Conservation (phyloP, 2,797 vertebrate genomes). For the Falco novaeseelandiae region DNA sequence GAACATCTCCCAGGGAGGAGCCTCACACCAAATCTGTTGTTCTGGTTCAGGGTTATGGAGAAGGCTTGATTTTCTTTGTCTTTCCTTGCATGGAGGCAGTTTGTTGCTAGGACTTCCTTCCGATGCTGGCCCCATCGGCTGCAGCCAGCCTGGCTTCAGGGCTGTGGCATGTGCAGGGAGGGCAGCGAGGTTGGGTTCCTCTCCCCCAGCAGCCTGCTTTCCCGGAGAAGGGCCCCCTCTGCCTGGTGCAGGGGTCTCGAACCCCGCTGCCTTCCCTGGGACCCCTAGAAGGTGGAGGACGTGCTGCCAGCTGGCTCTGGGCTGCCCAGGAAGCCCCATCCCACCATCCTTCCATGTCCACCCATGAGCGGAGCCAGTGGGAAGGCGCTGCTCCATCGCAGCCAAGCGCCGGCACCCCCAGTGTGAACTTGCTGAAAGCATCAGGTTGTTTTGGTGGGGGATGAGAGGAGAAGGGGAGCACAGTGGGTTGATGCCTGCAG, state of each 20-base stretch:
- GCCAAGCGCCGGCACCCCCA: accelerated
- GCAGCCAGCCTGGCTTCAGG: background rate
- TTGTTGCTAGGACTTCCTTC: background rate
- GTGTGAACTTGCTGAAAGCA: background rate
- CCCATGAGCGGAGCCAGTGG: background rate
- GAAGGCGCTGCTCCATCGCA: background rate
- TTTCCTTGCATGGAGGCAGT: background rate
- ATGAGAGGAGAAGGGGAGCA: background rate
- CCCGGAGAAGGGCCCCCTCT: background rate
- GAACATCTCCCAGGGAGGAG: background rate
- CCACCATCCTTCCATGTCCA: accelerated
- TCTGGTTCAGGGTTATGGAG: background rate
- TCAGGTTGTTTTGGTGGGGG: background rate
- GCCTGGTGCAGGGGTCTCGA: background rate
- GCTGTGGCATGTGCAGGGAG: background rate
- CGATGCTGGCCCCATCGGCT: background rate
- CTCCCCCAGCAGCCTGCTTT: background rate
- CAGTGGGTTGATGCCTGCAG: background rate
- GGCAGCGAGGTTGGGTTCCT: background rate
- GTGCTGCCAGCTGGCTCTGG: background rate
- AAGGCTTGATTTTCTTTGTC: background rate
- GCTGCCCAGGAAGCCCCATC: background rate
- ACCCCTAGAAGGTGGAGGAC: background rate
- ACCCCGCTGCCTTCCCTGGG: background rate
- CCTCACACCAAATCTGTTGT: accelerated